These are phyloP conservation scores for Gephyroberyx darwinii DNA, from an alignment of 2,797 vertebrate species.

Conservation along the genomic window DNA sequence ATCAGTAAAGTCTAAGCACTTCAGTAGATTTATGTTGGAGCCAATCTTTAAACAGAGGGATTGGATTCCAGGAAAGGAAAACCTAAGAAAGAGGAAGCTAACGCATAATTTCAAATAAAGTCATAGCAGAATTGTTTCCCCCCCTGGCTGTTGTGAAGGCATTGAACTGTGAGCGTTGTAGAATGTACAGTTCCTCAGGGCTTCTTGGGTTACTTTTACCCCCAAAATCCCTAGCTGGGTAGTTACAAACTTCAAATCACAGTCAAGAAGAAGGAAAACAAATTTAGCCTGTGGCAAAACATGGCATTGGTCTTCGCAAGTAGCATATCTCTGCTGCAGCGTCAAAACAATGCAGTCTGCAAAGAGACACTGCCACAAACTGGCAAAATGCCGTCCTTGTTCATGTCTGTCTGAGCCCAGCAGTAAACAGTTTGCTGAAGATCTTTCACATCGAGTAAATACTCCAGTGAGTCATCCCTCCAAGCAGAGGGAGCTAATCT, in stretches of 20 bases:
- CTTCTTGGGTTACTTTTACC: conserved; percentile 19
- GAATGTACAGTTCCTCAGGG: neutral
- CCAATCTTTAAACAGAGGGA: conserved; percentile 1
- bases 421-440: conserved; percentile 40
- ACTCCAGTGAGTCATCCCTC: conserved; percentile 38
- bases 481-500: conserved; percentile 11
- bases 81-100: neutral
- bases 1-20: neutral
- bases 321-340: conserved; percentile 20
- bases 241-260: conserved; percentile 25
- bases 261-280: neutral
- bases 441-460: conserved; percentile 45
- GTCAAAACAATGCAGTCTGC: conserved; percentile 34
- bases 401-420: conserved; percentile 43
- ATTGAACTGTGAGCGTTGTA: conserved; percentile 6
- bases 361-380: conserved; percentile 32
- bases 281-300: conserved; percentile 31
- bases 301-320: conserved; percentile 22
- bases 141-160: neutral
- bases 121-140: neutral
- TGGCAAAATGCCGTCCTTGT: conserved; percentile 42
- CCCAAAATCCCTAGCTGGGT: neutral
- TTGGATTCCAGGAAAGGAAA: neutral
- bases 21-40: neutral
- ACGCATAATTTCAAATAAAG: neutral